Percentiles rank a stretch among this genome's conserved stretches.
These are phyloP conservation scores for Cotesia vestalis DNA, from an alignment of 1,140 invertebrate species.

Conservation along the genomic window DNA sequence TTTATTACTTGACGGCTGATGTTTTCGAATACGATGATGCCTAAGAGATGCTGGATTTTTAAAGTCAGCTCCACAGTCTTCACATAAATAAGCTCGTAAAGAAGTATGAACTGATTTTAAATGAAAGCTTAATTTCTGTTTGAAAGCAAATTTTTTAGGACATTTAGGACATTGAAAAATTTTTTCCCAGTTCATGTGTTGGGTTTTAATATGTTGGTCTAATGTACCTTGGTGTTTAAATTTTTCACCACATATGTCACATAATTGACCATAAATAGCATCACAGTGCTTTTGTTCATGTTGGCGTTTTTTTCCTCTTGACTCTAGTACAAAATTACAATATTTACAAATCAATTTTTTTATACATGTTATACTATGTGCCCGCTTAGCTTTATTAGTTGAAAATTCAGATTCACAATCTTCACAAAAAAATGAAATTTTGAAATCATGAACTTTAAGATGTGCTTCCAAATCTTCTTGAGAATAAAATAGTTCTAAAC, in stretches of 20 bases:
- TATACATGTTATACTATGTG: slow-evolving; percentile 56
- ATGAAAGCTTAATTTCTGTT: slow-evolving; percentile 63
- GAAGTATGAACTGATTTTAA: slow-evolving; percentile 63
- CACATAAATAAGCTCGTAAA: slow-evolving; percentile 58
- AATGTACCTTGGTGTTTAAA: slow-evolving; percentile 63
- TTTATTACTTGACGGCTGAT: slow-evolving; percentile 59
- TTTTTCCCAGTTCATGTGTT: slow-evolving; percentile 62
- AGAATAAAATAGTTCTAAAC: slow-evolving; percentile 50
- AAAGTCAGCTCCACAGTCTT: slow-evolving; percentile 64
- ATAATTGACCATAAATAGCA: slow-evolving; percentile 57
- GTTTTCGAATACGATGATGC: slow-evolving; percentile 63
- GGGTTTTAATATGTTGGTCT: slow-evolving; percentile 61
- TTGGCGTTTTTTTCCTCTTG: slow-evolving; percentile 61
- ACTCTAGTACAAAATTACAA: slow-evolving; percentile 55
- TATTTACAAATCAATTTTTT: slow-evolving; percentile 60
- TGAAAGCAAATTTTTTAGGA: slow-evolving; percentile 64
- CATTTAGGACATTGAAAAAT: slow-evolving; percentile 63
- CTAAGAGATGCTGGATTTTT: slow-evolving; percentile 63
- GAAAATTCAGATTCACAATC: slow-evolving; percentile 60
- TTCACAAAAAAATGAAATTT: slow-evolving; percentile 59
- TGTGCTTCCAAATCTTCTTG: slow-evolving; percentile 58
- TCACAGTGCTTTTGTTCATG: slow-evolving; percentile 66
- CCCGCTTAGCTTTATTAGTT: slow-evolving; percentile 56
- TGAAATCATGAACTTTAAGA: slow-evolving; percentile 58
- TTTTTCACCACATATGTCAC: slow-evolving; percentile 63